Conservation (phyloP, 1,140 invertebrate species). For the Orussus abietinus region DNA sequence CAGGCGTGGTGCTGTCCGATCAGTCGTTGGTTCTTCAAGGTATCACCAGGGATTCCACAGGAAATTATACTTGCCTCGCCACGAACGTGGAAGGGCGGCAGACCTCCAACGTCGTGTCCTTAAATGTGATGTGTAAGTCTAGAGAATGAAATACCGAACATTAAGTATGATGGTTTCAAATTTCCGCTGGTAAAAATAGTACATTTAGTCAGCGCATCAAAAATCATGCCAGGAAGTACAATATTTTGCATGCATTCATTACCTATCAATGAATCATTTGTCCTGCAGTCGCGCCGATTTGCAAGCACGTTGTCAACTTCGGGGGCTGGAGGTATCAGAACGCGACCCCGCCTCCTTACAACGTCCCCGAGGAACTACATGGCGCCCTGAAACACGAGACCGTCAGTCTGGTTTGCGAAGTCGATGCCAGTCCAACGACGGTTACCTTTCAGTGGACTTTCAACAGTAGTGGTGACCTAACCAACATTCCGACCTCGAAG, state of each 20-base stretch:
- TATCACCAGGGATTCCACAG: conserved; percentile 56
- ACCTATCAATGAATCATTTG: no score
- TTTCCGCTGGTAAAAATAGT: no score
- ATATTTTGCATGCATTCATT: no score
- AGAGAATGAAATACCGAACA: no score
- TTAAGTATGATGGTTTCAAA: no score
- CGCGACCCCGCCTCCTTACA: conserved; percentile 27
- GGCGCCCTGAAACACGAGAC: conserved; percentile 59
- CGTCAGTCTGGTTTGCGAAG: conserved; percentile 59
- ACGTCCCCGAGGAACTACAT: conserved; percentile 48
- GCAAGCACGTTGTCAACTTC: conserved; percentile 45
- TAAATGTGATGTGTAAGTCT: conserved; percentile 63
- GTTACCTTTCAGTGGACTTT: conserved; percentile 62
- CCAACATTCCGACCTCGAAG: conserved; percentile 48
- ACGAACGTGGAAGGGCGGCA: conserved; percentile 58
- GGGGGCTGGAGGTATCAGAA: conserved; percentile 23
- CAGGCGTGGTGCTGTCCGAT: conserved; percentile 58
- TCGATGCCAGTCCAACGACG: conserved; percentile 58
- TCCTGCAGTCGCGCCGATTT: conserved; percentile 58
- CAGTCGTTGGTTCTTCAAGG: conserved; percentile 60
- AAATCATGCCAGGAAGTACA: no score
- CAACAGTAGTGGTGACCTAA: conserved; percentile 57
- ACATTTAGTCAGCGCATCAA: no score
- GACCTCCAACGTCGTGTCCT: conserved; percentile 54
- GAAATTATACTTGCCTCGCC: conserved; percentile 59